These are phyloP conservation scores for Trichogramma evanescens DNA, from an alignment of 2,888 invertebrate species.

Conservation along the genomic window DNA sequence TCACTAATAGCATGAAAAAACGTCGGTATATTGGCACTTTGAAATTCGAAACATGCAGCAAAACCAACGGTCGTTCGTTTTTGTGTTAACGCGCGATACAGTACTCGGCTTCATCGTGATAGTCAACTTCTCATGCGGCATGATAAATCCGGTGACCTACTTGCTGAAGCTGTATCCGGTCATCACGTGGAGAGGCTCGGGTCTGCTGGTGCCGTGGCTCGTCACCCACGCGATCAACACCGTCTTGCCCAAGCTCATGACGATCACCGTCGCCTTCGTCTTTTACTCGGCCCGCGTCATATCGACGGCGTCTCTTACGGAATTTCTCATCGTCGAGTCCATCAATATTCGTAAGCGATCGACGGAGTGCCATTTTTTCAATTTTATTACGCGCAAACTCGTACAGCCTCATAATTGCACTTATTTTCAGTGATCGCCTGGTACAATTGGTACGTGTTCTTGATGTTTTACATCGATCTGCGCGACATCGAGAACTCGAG, in stretches of 20 bases:
- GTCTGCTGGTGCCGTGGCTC: slow-evolving; percentile 39
- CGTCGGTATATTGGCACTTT: neutral
- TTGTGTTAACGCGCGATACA: slow-evolving; percentile 13
- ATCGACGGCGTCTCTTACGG: slow-evolving; percentile 25
- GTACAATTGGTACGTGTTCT: slow-evolving; percentile 34
- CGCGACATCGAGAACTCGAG: neutral
- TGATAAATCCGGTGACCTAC: slow-evolving; percentile 31
- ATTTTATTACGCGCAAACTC: neutral
- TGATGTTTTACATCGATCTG: slow-evolving; percentile 28
- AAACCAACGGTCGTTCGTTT: neutral
- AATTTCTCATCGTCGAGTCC: slow-evolving; percentile 32
- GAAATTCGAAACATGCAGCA: neutral
- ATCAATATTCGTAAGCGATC: slow-evolving; percentile 29
- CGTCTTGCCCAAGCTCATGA: slow-evolving; percentile 32
- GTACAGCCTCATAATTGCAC: neutral
- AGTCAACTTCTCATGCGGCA: slow-evolving; percentile 31
- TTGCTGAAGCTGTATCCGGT: slow-evolving; percentile 37
- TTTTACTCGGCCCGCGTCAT: slow-evolving; percentile 29
- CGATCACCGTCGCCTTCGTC: slow-evolving; percentile 25
- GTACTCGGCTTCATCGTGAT: slow-evolving; percentile 34
- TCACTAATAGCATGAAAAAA: slow-evolving; percentile 7
- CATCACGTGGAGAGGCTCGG: slow-evolving; percentile 33
- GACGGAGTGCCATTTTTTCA: neutral
- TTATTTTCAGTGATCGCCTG: slow-evolving; percentile 26
- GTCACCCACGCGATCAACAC: slow-evolving; percentile 34